Base-by-base conservation (phyloP, 2,113 vertebrate species). In the Oncorhynchus clarkii region DNA sequence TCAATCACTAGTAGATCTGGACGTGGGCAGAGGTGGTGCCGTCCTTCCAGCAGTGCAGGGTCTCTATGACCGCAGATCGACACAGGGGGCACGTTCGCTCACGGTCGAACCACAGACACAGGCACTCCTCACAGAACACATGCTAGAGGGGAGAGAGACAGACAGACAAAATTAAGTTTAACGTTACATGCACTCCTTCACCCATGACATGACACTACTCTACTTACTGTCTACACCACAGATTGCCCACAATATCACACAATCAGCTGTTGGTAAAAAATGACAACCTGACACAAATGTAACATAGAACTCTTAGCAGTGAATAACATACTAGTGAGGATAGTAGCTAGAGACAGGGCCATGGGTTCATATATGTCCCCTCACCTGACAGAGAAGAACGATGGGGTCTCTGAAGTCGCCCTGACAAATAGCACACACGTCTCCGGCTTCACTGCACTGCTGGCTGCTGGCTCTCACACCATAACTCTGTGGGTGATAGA, bases 341-440 rank as follows among this genome's bases (percentile, higher is more conserved):
- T 45, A 45, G 39, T 45, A 45, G 39, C 39, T 45, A 11, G 39
- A 45, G 39, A 9, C 39, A 45, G 39, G 39, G 39, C 8, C 39
- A 45, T 45, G 39, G 2, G 39, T 45, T 45, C 8, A 45, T 45
- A 73, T 45, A 45, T 64, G 18, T 5, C 62, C n/a, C 22, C 89
- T 93, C 89, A 99, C 98, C 96, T 99, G 97, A 88, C 98, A 99
- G 79, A 96, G 88, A 0, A 99, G 95, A 77, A 96, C 94, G 18
- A 98, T 69, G 13, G 98, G 97, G 1, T 99, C 97, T 88, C 94
- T 94, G 93, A 99, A 99, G 78, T 97, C 95, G 0, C 94, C 92
- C 87, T 99, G 97, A 92, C 98, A 99, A 82, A 99, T 99, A 73
- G 97, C 96, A 75, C 98, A 99, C 89, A 97, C 92, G 11, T 98